phyloP scores from a whole-genome alignment of 2,888 invertebrate genomes.

The Drosophila cognata region DNA sequence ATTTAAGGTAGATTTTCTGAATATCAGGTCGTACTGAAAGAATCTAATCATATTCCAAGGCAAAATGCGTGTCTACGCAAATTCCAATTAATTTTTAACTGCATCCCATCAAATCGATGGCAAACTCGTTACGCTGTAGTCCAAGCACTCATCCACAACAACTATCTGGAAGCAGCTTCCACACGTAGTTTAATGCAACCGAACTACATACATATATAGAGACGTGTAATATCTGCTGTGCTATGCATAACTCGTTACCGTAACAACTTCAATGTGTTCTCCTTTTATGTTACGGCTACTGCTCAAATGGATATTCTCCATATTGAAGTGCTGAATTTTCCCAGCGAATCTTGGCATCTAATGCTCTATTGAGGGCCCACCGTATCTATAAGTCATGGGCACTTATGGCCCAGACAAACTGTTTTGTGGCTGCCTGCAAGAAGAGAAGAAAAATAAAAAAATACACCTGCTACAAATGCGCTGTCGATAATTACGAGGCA shows the following conservation, averaged over 20 bases:
- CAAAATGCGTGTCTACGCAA: constrained; percentile 38
- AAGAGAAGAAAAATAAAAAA: background rate
- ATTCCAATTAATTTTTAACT: constrained; percentile 51
- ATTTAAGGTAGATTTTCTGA: background rate
- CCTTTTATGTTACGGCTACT: constrained; percentile 7
- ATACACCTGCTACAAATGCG: constrained; percentile 65
- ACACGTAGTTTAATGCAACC: constrained; percentile 35
- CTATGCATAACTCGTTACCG: constrained; percentile 48
- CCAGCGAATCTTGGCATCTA: constrained; percentile 17
- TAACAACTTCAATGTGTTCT: constrained; percentile 33
- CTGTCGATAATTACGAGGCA: constrained; percentile 74
- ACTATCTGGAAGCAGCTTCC: constrained; percentile 12
- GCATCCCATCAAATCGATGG: constrained; percentile 17
- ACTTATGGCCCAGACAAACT: constrained; percentile 32
- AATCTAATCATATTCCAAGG: constrained; percentile 33
- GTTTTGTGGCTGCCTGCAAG: background rate
- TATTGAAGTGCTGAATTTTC: constrained; percentile 10
- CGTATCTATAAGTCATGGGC: constrained; percentile 37
- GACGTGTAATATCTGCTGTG: constrained; percentile 24
- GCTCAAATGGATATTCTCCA: background rate
- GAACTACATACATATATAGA: constrained; percentile 17
- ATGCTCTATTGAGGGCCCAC: constrained; percentile 41
- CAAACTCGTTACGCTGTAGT: constrained; percentile 38
- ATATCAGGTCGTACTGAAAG: background rate
- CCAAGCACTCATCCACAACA: constrained; percentile 15